phyloP scores from a whole-genome alignment of 1,140 invertebrate species.

The Sweltsa coloradensis region DNA sequence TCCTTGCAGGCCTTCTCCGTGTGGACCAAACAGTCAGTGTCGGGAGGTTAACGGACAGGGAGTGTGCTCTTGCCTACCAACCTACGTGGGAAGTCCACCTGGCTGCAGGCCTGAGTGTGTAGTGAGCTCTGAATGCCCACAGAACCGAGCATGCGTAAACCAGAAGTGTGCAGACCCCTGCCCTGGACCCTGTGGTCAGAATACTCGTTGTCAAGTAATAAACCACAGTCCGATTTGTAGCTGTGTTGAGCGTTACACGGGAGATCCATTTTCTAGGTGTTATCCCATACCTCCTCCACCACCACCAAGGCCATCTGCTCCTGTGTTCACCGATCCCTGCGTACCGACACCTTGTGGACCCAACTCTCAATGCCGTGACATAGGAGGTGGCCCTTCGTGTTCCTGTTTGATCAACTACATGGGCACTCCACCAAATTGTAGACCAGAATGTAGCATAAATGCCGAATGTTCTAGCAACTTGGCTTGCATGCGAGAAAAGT shows the following conservation, averaged over 20 bases:
- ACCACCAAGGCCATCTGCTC: constrained; percentile 18
- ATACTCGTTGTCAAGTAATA: constrained; percentile 24
- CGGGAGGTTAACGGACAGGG: constrained; percentile 21
- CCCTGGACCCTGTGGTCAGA: constrained; percentile 32
- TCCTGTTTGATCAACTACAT: constrained; percentile 49
- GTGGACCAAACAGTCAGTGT: constrained; percentile 31
- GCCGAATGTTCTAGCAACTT: constrained; percentile 50
- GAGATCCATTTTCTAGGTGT: constrained; percentile 23
- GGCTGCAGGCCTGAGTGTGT: constrained; percentile 27
- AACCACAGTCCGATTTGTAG: constrained; percentile 19
- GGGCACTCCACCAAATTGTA: constrained; percentile 57
- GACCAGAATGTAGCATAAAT: constrained; percentile 60
- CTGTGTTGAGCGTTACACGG: constrained; percentile 21
- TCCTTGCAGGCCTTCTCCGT: constrained; percentile 29
- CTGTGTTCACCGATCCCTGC: constrained; percentile 44
- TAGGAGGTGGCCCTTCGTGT: constrained; percentile 48
- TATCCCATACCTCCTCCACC: constrained; percentile 27
- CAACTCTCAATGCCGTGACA: constrained; percentile 49
- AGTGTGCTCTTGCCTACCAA: constrained; percentile 21
- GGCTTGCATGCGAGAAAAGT: constrained; percentile 57
- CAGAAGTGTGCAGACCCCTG: constrained; percentile 55
- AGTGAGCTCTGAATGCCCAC: constrained; percentile 26
- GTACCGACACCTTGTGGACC: constrained; percentile 60
- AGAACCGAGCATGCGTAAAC: constrained; percentile 38
- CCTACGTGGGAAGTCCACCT: constrained; percentile 20